Evolutionary conservation across 2,888 invertebrate genomes (phyloP).

Genomic region (Athetis lepigone): DNA sequence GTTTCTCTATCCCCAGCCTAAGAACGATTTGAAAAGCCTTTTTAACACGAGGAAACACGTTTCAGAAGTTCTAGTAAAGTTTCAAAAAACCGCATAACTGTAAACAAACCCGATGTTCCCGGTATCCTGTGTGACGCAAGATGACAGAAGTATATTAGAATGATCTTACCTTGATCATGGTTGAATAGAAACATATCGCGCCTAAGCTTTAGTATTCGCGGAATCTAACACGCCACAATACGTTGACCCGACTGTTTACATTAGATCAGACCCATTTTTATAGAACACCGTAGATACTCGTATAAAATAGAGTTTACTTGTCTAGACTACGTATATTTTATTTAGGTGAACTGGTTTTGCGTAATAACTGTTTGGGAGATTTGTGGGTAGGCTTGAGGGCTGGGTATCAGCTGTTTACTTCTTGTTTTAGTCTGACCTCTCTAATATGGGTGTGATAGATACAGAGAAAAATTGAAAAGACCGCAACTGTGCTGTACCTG

Average conservation of each 20-base stretch:
- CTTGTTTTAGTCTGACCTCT: neutral
- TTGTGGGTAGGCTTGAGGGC: neutral
- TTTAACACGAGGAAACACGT: neutral
- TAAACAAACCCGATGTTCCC: constrained; percentile 6
- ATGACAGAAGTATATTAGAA: constrained; percentile 42
- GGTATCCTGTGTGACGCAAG: constrained; percentile 48
- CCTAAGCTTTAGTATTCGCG: constrained; percentile 70
- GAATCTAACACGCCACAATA: constrained; percentile 75
- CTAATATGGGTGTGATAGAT: neutral
- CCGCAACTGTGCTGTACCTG: too few relatives aligned
- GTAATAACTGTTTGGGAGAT: constrained; percentile 48
- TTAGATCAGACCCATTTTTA: constrained; percentile 70
- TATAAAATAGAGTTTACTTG: constrained; percentile 54
- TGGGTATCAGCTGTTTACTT: constrained; percentile 7
- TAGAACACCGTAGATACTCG: constrained; percentile 51
- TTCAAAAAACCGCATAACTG: constrained; percentile 23
- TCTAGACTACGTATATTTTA: constrained; percentile 56
- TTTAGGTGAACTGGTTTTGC: constrained; percentile 55
- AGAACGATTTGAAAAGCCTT: neutral
- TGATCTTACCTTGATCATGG: constrained; percentile 59
- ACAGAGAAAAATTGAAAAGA: neutral
- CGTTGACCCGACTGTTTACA: constrained; percentile 84
- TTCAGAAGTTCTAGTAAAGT: constrained; percentile 2
- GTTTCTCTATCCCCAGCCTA: too few relatives aligned
- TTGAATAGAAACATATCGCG: constrained; percentile 63